phyloP scores from a whole-genome alignment of 2,888 invertebrate genomes.

The Volucella bombylans region DNA sequence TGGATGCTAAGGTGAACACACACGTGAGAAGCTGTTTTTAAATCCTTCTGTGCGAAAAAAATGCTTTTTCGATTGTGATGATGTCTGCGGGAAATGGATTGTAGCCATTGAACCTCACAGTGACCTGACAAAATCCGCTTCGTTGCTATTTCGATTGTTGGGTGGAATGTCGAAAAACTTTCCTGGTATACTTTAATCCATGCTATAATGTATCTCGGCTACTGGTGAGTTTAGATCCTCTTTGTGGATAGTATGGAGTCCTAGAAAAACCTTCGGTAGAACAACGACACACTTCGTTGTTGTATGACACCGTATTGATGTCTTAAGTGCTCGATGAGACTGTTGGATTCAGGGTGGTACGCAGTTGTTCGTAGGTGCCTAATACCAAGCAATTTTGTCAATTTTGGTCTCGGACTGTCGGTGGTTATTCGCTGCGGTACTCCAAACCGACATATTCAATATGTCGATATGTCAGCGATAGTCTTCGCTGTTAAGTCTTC shows the following conservation, averaged over 20 bases:
- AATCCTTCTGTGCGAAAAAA: neutral
- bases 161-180: neutral
- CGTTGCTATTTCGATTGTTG: neutral
- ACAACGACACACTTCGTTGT: neutral
- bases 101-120: too few species aligned
- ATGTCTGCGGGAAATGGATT: neutral
- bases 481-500: too few species aligned
- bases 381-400: too few species aligned
- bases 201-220: neutral
- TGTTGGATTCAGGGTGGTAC: too few species aligned
- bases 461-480: too few species aligned
- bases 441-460: too few species aligned
- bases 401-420: too few species aligned
- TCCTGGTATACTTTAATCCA: neutral
- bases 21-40: neutral
- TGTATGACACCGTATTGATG: too few species aligned
- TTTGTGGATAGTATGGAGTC: neutral
- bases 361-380: too few species aligned
- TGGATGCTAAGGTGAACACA: neutral
- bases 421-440: too few species aligned
- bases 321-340: too few species aligned
- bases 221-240: constrained; percentile 3
- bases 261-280: neutral
- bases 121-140: constrained; percentile 3
- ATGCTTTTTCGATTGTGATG: neutral